Evolutionary conservation across 35 echinoderm and acorn worm genomes (phyloP).

Genomic region (Ptychodera flava): DNA sequence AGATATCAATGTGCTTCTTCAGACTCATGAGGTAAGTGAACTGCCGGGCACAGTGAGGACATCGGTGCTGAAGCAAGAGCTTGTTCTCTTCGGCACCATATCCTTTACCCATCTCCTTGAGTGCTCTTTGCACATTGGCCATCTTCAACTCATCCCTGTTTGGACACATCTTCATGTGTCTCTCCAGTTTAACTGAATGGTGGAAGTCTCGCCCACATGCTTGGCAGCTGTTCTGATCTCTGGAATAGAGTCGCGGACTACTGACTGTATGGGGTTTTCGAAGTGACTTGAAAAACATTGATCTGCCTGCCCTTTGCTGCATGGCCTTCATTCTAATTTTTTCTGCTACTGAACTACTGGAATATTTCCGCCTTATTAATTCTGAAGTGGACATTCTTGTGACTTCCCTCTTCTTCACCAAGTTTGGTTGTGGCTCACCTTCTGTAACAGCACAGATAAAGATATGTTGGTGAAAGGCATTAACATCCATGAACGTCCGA

Average conservation of each 20-base stretch:
- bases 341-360: neutral
- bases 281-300: no score
- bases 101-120: constrained; percentile 10
- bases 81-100: constrained; percentile 10
- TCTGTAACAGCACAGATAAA: constrained; percentile 74
- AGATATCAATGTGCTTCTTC: constrained; percentile 54
- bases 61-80: constrained; percentile 32
- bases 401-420: neutral
- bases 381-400: neutral
- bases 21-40: constrained; percentile 88
- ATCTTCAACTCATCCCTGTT: constrained; percentile 65
- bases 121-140: neutral
- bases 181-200: constrained; percentile 68
- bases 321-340: neutral
- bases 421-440: neutral
- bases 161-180: constrained; percentile 94
- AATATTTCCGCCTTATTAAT: neutral
- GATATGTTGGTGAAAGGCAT: constrained; percentile 83
- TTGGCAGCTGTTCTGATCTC: constrained; percentile 33
- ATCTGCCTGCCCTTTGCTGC: neutral
- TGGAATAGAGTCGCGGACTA: neutral
- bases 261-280: no score
- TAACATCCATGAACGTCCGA: constrained; percentile 55
- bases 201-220: constrained; percentile 88
- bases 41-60: constrained; percentile 76